Base-by-base conservation (phyloP, 2,888 invertebrate species). In the Prosopocoilus inquinatus region DNA sequence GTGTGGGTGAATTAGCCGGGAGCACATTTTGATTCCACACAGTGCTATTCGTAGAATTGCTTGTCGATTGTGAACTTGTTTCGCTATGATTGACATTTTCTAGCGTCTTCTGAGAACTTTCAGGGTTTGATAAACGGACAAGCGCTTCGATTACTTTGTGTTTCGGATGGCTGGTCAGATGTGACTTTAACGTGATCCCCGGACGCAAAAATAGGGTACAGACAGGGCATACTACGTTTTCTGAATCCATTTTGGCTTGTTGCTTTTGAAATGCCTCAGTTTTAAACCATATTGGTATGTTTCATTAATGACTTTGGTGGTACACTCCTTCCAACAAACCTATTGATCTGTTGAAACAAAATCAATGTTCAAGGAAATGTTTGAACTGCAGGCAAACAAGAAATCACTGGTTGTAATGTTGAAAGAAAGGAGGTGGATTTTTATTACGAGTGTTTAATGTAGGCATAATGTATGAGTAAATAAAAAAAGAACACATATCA, bases 111-210 rank as follows among this genome's bases (percentile, higher is more conserved):
- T 54, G 58, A 49, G 58, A 55, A 53, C 62, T 65, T 12, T 65
- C 64, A 43, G 50, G 56, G 48, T 56, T 61, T 9, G 73, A 63
- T 41, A 75, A 57, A 51, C 71, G 70, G 8, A 75, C 73, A 60
- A 93, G 79, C 16, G 92, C 92, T 74, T 87, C 90, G 66, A 92
- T 92, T 48, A 93, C 91, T 78, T 91, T 91, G 67, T 91, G 91
- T 76, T 92, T 92, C 39, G 92, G 91, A 80, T 92, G 92, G 20
- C 91, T 91, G 71, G 90, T 87, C 75, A 93, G 81, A 75, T 92
- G 92, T 62, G 84, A 84, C 73, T 90, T 89, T 65, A 92, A 79
- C 57, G 88, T 85, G 80, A 92, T 92, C 54, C 91, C 92, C 78
- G 89, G 89, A 65, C 91, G 85, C 64, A 93, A 80, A 76, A 86